Percentiles rank a stretch among this genome's conserved stretches.
Evolutionary conservation across 2,888 invertebrate genomes (phyloP).

Genomic region (Cheiracanthium punctorium): DNA sequence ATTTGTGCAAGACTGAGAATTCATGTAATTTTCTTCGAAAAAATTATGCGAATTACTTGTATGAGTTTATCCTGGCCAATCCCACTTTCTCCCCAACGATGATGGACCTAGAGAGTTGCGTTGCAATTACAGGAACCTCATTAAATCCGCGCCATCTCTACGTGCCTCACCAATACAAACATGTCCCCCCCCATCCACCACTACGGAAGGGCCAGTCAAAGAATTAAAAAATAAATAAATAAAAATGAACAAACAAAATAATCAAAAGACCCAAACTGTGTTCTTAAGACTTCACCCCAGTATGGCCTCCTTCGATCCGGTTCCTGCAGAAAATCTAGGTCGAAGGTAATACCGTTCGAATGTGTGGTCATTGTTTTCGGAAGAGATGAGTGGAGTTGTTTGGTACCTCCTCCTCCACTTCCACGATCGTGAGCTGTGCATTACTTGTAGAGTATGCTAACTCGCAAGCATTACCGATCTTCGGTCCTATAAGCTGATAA

Average conservation of each 20-base stretch:
- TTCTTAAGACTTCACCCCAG: neutral
- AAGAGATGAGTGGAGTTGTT: neutral
- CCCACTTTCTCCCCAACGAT: neutral
- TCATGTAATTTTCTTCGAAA: no score
- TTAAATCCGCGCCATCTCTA: neutral
- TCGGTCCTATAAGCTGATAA: no score
- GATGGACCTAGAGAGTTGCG: neutral
- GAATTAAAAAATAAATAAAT: neutral
- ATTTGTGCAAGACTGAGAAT: no score
- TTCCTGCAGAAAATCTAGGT: neutral
- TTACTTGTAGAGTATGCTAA: no score
- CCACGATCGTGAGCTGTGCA: no score
- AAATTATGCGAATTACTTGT: no score
- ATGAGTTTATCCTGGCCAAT: neutral
- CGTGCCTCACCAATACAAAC: neutral
- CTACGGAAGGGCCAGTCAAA: neutral
- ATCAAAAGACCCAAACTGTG: neutral
- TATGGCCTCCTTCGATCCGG: slow-evolving; percentile 5
- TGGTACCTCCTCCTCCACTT: no score
- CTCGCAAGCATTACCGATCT: no score
- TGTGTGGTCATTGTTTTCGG: neutral
- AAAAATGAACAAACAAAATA: no score
- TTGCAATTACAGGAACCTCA: neutral
- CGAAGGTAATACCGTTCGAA: neutral
- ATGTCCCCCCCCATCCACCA: no score